These are phyloP conservation scores for Siderastrea siderea DNA, from an alignment of 92 coral and sea anemone species.

Conservation along the genomic window DNA sequence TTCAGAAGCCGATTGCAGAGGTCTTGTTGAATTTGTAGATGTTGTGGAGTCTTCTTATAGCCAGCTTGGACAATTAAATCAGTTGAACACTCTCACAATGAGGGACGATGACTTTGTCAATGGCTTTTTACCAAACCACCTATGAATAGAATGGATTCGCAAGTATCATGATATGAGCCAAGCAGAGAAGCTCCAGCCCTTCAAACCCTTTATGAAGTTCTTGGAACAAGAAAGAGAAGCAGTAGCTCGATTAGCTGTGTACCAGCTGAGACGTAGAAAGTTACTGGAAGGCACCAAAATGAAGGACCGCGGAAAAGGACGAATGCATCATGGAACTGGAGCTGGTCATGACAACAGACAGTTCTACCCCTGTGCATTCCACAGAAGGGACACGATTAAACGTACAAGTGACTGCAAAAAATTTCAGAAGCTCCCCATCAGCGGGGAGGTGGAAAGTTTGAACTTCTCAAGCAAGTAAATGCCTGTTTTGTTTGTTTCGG, in stretches of 20 bases:
- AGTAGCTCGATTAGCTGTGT: constrained; percentile 67
- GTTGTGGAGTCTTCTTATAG: constrained; percentile 64
- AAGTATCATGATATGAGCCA: constrained; percentile 70
- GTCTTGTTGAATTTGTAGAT: constrained; percentile 58
- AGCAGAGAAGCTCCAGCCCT: constrained; percentile 65
- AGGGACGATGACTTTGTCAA: neutral
- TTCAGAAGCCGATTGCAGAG: constrained; percentile 50
- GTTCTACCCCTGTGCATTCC: constrained; percentile 74
- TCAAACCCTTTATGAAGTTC: constrained; percentile 67
- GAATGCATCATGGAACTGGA: constrained; percentile 32
- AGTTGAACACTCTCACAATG: constrained; percentile 56
- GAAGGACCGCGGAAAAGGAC: constrained; percentile 29
- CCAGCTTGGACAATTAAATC: constrained; percentile 62
- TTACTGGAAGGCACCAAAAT: neutral
- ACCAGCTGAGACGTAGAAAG: constrained; percentile 27
- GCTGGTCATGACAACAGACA: constrained; percentile 26
- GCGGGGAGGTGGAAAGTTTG: constrained; percentile 62
- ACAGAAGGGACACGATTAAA: constrained; percentile 65
- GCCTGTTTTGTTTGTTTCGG: constrained; percentile 79
- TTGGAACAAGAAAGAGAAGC: constrained; percentile 45
- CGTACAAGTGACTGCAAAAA: constrained; percentile 75
- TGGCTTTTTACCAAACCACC: constrained; percentile 55
- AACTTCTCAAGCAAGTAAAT: constrained; percentile 69
- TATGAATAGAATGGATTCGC: constrained; percentile 65
- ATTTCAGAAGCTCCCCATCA: constrained; percentile 60